A percentile compares a stretch with the other conserved stretches of the same genome.
Evolutionary conservation across 2,113 vertebrate genomes (phyloP).

Genomic region (Andinoacara biseriatus): DNA sequence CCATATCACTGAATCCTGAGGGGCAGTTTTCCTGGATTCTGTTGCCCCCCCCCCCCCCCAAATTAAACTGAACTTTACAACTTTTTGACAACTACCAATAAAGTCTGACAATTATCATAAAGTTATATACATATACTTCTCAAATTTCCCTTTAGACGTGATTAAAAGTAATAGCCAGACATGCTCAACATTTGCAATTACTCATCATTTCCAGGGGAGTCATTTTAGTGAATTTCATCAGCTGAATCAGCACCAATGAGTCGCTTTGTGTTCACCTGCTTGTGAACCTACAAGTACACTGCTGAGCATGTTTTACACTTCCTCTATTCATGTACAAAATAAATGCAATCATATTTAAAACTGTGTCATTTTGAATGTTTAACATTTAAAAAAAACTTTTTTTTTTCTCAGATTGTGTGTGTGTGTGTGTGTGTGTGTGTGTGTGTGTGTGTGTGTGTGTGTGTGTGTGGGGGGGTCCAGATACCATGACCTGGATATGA

Average conservation of each 20-base stretch:
- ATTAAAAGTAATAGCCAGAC: not conserved
- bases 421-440: too few relatives aligned
- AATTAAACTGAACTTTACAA: not conserved
- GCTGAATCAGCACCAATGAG: not conserved
- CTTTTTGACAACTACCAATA: not conserved
- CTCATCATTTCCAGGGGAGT: too few relatives aligned
- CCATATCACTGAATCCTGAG: too few relatives aligned
- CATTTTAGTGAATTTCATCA: not conserved
- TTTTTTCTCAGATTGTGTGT: not conserved
- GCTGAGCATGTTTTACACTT: not conserved
- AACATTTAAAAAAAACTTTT: too few relatives aligned
- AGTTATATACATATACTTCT: not conserved
- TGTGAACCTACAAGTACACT: not conserved
- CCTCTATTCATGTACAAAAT: not conserved
- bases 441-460: too few relatives aligned
- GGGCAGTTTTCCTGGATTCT: not conserved
- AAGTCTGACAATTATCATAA: not conserved
- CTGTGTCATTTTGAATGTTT: not conserved
- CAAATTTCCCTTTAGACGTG: not conserved
- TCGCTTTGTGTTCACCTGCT: not conserved
- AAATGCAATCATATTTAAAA: not conserved
- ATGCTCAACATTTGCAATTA: not conserved
- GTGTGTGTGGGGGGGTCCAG: too few relatives aligned
- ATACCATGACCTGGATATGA: not conserved
- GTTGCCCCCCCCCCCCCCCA: not conserved